Conservation (phyloP, 1,140 invertebrate species). For the Stegodyphus mimosarum region DNA sequence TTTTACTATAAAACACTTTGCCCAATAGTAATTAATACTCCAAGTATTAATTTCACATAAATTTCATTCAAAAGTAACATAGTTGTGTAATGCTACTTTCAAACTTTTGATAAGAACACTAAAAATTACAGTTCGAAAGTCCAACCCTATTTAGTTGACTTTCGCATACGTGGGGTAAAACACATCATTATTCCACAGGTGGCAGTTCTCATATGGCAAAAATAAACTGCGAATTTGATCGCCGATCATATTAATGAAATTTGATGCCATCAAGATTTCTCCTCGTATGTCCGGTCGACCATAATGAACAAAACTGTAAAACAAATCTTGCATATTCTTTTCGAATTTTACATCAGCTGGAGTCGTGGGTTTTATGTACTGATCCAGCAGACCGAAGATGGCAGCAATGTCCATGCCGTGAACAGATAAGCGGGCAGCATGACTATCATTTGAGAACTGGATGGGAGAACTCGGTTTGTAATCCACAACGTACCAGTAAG, state of each 20-base stretch:
- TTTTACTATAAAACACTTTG: too few species aligned
- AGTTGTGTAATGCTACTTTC: too few species aligned
- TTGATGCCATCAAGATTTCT: slow-evolving; percentile 75
- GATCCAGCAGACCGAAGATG: slow-evolving; percentile 77
- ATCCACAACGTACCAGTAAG: slow-evolving; percentile 80
- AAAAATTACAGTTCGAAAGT: neutral
- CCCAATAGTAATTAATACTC: too few species aligned
- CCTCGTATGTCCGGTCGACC: slow-evolving; percentile 69
- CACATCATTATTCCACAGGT: slow-evolving; percentile 79
- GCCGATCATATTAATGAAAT: slow-evolving; percentile 72
- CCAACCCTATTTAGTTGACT: slow-evolving; percentile 70
- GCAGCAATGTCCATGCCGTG: slow-evolving; percentile 79
- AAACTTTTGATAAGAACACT: neutral
- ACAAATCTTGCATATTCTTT: slow-evolving; percentile 82
- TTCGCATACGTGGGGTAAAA: slow-evolving; percentile 79
- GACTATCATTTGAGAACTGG: slow-evolving; percentile 45
- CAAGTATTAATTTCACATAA: too few species aligned
- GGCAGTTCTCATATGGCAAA: slow-evolving; percentile 72
- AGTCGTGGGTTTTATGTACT: slow-evolving; percentile 77
- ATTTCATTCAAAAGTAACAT: too few species aligned
- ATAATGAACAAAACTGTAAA: slow-evolving; percentile 80
- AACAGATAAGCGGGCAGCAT: slow-evolving; percentile 69
- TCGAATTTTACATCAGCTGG: slow-evolving; percentile 76
- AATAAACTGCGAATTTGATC: slow-evolving; percentile 15
- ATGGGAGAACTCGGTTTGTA: slow-evolving; percentile 67